Evolutionary conservation across 2,888 invertebrate species (phyloP), one percentile per base, ranked within the genome.

Genomic region (Hartigia nigra): DNA sequence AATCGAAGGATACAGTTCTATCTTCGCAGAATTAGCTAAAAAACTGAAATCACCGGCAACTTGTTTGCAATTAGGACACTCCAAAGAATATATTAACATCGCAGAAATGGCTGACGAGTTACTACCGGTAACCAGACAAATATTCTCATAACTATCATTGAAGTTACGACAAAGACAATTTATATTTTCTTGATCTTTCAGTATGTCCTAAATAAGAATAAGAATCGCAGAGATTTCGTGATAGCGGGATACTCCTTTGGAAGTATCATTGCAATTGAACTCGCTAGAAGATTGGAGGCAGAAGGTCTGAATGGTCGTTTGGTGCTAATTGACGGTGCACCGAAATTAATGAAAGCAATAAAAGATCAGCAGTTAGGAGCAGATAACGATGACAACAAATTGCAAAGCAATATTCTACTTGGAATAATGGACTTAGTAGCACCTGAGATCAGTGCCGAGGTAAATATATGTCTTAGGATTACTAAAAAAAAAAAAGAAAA

Each of bases 221-320:
- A 88, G 77, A 79, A 75, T 55, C 85, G 87, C 12, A 82, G 84
- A 74, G 83, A 87, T 0, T 98, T 96, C 92, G 94, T 94, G 80
- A 89, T 99, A 1, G 94, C 96, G 23, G 98, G 96, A 2, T 98
- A 99, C 92, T 99, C 98, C 23, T 98, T 95, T 88, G 99, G 99
- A 74, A 93, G 95, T 0, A 91, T 96, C 34, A 93, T 98, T 32
- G 95, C 96, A 0, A 91, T 98, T 78, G 96, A 98, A 89, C 92
- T 98, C 80, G 96, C 95, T 5, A 92, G 94, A 12, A 93, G 94
- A 86, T 92, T 98, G 69, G 97, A 97, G 91, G 92, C 91, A 12
- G 92, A 93, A 86, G 96, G 96, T 83, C 92, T 93, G 77, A 92
- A 88, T 23, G 96, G 96, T 4, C 92, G 93, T 72, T 86, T 96